These are phyloP conservation scores for Noctua comes DNA, from an alignment of 2,888 invertebrate species.

Conservation along the genomic window DNA sequence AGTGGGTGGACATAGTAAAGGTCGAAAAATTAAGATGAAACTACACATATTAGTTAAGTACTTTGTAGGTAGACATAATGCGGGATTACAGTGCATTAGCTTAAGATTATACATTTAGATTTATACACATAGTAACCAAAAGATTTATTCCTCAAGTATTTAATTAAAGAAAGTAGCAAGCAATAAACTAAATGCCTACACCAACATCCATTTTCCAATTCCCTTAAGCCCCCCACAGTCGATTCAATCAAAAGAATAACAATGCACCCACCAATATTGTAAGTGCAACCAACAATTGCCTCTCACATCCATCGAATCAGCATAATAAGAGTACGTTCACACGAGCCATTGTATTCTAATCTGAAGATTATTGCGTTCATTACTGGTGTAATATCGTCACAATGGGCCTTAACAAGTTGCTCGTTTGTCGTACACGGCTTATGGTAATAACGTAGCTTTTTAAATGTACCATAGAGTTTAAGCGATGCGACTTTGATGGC, in stretches of 20 bases:
- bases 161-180: slow-evolving; percentile 16
- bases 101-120: too few species aligned
- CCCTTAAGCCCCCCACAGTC: slow-evolving; percentile 34
- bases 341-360: slow-evolving; percentile 74
- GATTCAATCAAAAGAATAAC: slow-evolving; percentile 29
- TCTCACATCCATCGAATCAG: slow-evolving; percentile 54
- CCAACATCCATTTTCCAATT: slow-evolving; percentile 38
- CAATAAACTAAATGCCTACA: slow-evolving; percentile 11
- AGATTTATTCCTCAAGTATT: neutral
- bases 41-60: neutral
- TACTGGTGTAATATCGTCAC: slow-evolving; percentile 67
- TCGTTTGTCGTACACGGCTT: slow-evolving; percentile 60
- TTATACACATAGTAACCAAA: neutral
- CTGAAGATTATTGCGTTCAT: slow-evolving; percentile 68
- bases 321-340: slow-evolving; percentile 59
- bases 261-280: slow-evolving; percentile 44
- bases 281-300: slow-evolving; percentile 53
- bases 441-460: slow-evolving; percentile 59
- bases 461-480: slow-evolving; percentile 39
- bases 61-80: neutral
- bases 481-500: slow-evolving; percentile 29
- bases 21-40: neutral
- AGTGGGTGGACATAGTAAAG: neutral
- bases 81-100: neutral
- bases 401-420: slow-evolving; percentile 67